Evolutionary conservation across 2,113 vertebrate genomes (phyloP).

Genomic region (Felis chaus): DNA sequence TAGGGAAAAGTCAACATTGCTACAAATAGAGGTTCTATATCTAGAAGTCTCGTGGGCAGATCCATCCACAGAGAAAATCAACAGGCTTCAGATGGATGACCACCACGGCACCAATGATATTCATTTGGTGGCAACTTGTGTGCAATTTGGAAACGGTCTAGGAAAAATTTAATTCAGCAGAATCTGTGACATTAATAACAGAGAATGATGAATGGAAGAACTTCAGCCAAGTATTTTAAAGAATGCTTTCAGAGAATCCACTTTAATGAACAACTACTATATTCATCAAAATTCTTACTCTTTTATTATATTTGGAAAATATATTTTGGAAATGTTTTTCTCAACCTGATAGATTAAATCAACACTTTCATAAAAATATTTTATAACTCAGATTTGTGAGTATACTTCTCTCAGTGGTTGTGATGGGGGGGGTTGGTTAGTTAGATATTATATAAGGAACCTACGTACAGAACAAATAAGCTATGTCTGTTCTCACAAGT

Average conservation of each 20-base stretch:
- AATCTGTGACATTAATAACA: background rate
- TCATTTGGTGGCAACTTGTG: background rate
- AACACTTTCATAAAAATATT: constrained; percentile 6
- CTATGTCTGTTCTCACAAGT: constrained; percentile 34
- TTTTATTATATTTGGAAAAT: constrained; percentile 34
- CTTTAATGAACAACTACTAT: constrained; percentile 2
- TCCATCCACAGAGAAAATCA: background rate
- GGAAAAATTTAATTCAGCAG: background rate
- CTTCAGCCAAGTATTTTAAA: background rate
- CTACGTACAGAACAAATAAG: constrained; percentile 4
- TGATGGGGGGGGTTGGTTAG: background rate
- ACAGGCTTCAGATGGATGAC: background rate
- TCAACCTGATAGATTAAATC: background rate
- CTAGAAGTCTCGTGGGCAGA: background rate
- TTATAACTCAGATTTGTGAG: background rate
- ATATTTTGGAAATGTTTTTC: constrained; percentile 30
- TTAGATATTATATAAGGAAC: background rate
- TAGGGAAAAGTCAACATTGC: background rate
- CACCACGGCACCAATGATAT: background rate
- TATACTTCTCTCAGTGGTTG: background rate
- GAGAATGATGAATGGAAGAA: background rate
- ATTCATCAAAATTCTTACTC: background rate
- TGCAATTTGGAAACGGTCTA: background rate
- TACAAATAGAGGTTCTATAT: background rate
- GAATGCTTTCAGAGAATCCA: background rate